Evolutionary conservation across 2,888 invertebrate species (phyloP).

Genomic region (Archips xylosteana): DNA sequence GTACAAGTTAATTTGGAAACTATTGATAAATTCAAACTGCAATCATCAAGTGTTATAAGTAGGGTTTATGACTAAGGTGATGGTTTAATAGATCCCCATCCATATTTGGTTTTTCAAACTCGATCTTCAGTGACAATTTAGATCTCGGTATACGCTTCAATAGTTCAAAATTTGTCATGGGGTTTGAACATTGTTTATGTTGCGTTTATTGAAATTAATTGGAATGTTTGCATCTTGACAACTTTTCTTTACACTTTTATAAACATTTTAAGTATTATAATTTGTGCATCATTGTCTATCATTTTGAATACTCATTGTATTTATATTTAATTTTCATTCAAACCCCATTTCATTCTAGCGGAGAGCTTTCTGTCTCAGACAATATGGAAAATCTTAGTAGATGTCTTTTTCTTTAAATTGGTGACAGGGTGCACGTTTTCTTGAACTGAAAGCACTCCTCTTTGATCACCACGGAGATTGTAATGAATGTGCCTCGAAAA

Average conservation of each 20-base stretch:
- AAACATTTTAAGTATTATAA: slow-evolving; percentile 64
- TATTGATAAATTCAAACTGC: slow-evolving; percentile 40
- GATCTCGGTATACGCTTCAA: slow-evolving; percentile 65
- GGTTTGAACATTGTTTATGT: slow-evolving; percentile 81
- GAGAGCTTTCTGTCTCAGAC: slow-evolving; percentile 74
- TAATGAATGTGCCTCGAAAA: slow-evolving; percentile 65
- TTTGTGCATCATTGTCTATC: slow-evolving; percentile 72
- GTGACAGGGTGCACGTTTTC: slow-evolving; percentile 84
- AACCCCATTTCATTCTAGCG: slow-evolving; percentile 83
- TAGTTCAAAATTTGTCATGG: slow-evolving; percentile 76
- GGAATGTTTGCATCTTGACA: slow-evolving; percentile 86
- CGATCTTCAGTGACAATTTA: slow-evolving; percentile 49
- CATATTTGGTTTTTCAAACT: slow-evolving; percentile 26
- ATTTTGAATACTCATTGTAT: slow-evolving; percentile 61
- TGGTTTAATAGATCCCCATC: slow-evolving; percentile 38
- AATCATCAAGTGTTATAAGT: slow-evolving; percentile 34
- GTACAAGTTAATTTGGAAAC: background rate
- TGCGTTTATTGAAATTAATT: slow-evolving; percentile 72
- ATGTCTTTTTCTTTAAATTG: slow-evolving; percentile 50
- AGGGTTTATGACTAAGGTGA: slow-evolving; percentile 38
- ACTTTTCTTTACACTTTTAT: slow-evolving; percentile 77
- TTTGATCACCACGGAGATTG: slow-evolving; percentile 68
- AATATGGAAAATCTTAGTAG: slow-evolving; percentile 47
- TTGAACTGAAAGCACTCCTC: slow-evolving; percentile 80
- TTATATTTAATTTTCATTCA: slow-evolving; percentile 76